Evolutionary conservation across 1,140 invertebrate genomes (phyloP).

Genomic region (Condylostylus longicornis): DNA sequence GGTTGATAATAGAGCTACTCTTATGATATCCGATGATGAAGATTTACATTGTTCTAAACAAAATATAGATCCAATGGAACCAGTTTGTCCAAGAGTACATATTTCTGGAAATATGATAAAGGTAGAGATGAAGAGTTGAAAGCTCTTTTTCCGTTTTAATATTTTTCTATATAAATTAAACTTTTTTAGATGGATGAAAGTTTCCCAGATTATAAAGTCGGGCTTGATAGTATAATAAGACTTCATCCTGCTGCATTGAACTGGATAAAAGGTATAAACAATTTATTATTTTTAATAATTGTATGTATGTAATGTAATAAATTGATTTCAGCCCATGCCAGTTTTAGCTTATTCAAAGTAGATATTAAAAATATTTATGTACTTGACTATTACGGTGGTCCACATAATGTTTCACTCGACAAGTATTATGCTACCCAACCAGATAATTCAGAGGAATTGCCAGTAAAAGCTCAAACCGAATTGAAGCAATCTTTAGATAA

Average conservation of each 20-base stretch:
- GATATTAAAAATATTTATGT: conserved; percentile 52
- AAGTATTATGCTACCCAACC: too few relatives aligned
- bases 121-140: conserved; percentile 33
- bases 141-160: conserved; percentile 1
- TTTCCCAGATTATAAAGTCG: conserved; percentile 42
- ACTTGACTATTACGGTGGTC: conserved; percentile 62
- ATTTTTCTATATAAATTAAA: conserved; percentile 6
- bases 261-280: conserved; percentile 41
- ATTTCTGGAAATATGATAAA: conserved; percentile 51
- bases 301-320: neutral
- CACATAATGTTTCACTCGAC: conserved; percentile 41
- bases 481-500: too few relatives aligned
- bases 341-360: conserved; percentile 59
- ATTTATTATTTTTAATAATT: neutral
- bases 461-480: too few relatives aligned
- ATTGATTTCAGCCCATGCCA: conserved; percentile 44
- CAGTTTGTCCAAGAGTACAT: conserved; percentile 58
- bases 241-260: conserved; percentile 52
- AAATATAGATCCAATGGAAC: conserved; percentile 61
- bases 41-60: conserved; percentile 45
- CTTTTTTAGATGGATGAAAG: conserved; percentile 38
- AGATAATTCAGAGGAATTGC: too few relatives aligned
- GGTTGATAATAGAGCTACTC: conserved; percentile 47
- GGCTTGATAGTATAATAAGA: conserved; percentile 44
- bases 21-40: conserved; percentile 53